These are phyloP conservation scores for Plectrocnemia conspersa DNA, from an alignment of 1,140 invertebrate genomes.

Conservation along the genomic window DNA sequence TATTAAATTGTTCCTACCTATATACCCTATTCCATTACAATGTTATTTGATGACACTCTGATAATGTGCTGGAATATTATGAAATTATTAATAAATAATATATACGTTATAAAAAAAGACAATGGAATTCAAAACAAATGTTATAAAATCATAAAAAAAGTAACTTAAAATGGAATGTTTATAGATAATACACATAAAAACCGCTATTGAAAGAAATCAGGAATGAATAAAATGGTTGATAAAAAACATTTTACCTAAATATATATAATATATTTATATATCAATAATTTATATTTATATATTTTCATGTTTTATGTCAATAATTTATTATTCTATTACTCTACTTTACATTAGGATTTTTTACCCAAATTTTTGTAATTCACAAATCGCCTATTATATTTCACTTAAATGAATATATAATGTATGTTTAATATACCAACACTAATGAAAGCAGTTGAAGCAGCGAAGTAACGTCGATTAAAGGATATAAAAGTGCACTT, in stretches of 20 bases:
- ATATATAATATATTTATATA: constrained; percentile 4
- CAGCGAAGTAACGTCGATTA: no score
- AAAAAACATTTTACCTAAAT: neutral
- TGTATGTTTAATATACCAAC: no score
- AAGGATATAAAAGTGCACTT: no score
- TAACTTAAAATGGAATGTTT: neutral
- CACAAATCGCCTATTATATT: constrained; percentile 19
- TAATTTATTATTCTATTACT: constrained; percentile 17
- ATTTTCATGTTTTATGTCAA: neutral
- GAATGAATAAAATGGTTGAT: neutral
- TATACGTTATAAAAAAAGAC: constrained; percentile 1
- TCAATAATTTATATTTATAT: neutral
- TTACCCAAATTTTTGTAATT: constrained; percentile 16
- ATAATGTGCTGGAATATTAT: constrained; percentile 2
- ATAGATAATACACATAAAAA: constrained; percentile 6
- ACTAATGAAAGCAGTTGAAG: no score
- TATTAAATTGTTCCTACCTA: constrained; percentile 36
- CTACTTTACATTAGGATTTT: constrained; percentile 16
- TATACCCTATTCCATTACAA: constrained; percentile 31
- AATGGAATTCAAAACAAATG: neutral
- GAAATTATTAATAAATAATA: no score
- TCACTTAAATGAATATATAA: constrained; percentile 8
- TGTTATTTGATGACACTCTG: constrained; percentile 10
- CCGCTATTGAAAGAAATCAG: neutral
- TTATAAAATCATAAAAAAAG: neutral